A percentile compares a stretch with the other conserved stretches of the same genome.
phyloP scores from a whole-genome alignment of 2,797 vertebrate genomes.

The Tamandua tetradactyla region DNA sequence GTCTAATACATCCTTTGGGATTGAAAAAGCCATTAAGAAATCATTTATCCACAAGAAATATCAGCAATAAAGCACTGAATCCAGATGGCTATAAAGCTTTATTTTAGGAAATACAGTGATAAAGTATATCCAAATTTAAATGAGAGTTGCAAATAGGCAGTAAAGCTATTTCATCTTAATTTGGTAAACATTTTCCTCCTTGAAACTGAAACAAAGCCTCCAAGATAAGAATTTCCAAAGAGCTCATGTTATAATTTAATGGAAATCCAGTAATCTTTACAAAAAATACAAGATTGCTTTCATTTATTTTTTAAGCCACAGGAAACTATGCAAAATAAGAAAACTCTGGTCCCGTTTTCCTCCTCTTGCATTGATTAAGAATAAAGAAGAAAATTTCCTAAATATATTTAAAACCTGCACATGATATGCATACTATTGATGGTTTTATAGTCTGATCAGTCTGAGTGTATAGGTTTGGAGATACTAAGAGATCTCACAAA shows the following conservation, averaged over 20 bases:
- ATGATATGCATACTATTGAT: not conserved
- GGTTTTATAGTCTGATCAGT: not conserved
- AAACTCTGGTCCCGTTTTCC: not conserved
- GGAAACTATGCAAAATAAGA: not conserved
- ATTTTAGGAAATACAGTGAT: constrained; percentile 70
- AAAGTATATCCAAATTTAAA: constrained; percentile 72
- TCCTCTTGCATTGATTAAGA: not conserved
- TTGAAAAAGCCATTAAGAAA: constrained; percentile 67
- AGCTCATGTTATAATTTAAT: constrained; percentile 41
- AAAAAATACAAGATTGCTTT: not conserved
- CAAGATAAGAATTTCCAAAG: constrained; percentile 34
- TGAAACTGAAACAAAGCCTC: constrained; percentile 56
- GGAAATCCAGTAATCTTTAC: not conserved
- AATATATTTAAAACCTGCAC: not conserved
- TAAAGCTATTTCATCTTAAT: constrained; percentile 69
- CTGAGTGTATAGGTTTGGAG: not conserved
- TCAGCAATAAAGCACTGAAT: constrained; percentile 66
- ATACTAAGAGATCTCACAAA: not conserved
- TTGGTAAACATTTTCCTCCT: constrained; percentile 55
- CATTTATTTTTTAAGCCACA: not conserved
- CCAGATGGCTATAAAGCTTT: constrained; percentile 69
- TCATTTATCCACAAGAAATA: constrained; percentile 67
- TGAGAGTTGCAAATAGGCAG: constrained; percentile 54
- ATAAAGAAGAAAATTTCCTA: no score
- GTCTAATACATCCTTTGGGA: constrained; percentile 63